Percentiles rank a stretch among this genome's conserved stretches.
Conservation (phyloP, 1,140 invertebrate species). For the Hylyphantes graminicola region DNA sequence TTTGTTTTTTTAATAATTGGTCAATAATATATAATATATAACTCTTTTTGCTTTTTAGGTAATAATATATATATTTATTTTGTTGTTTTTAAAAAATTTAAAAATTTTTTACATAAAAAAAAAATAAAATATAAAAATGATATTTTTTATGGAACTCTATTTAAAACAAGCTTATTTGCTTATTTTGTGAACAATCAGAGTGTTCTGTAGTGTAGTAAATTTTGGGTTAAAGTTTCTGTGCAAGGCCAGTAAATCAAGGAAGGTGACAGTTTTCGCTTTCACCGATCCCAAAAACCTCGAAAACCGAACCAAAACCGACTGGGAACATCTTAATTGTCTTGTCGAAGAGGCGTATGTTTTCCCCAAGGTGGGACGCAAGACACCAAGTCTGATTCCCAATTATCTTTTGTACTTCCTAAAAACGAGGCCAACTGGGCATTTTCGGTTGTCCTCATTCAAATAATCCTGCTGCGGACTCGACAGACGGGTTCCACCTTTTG, state of each 20-base stretch:
- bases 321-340: slow-evolving; percentile 17
- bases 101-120: too few relatives aligned
- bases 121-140: too few relatives aligned
- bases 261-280: not conserved
- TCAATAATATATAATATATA: too few relatives aligned
- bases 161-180: too few relatives aligned
- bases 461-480: slow-evolving; percentile 45
- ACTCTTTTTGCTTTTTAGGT: too few relatives aligned
- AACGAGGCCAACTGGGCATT: slow-evolving; percentile 51
- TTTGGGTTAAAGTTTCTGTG: too few relatives aligned
- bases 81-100: too few relatives aligned
- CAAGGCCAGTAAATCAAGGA: not conserved
- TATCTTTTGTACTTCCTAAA: slow-evolving; percentile 38
- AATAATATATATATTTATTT: too few relatives aligned
- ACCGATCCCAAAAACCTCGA: not conserved
- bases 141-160: too few relatives aligned
- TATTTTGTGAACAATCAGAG: too few relatives aligned
- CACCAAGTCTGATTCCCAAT: slow-evolving; percentile 35
- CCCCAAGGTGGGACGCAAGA: slow-evolving; percentile 41
- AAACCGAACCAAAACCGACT: not conserved
- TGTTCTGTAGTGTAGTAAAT: too few relatives aligned
- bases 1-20: too few relatives aligned
- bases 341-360: slow-evolving; percentile 23
- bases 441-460: slow-evolving; percentile 49
- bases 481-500: slow-evolving; percentile 58